A percentile compares a stretch with the other conserved stretches of the same genome.
Evolutionary conservation across 2,888 invertebrate genomes (phyloP).

Genomic region (Chironomus riparius): DNA sequence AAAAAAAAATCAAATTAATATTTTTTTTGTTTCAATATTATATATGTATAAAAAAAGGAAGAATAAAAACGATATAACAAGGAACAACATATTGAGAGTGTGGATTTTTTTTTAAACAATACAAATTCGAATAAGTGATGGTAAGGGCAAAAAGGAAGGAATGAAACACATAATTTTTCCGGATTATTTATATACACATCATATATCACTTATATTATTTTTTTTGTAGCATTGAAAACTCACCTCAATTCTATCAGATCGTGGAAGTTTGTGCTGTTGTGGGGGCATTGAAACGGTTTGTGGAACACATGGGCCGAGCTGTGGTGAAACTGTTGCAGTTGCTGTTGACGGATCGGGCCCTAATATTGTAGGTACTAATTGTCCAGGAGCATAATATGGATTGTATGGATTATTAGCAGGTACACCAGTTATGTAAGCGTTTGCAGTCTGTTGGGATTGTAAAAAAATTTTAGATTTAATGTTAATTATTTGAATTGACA

Average conservation of each 20-base stretch:
- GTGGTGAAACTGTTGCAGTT: slow-evolving; percentile 60
- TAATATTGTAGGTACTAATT: slow-evolving; percentile 82
- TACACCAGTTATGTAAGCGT: slow-evolving; percentile 85
- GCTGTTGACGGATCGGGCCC: slow-evolving; percentile 67
- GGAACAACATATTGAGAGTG: background rate
- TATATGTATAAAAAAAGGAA: background rate
- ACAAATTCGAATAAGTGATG: too few species aligned
- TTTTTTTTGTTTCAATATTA: background rate
- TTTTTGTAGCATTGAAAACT: slow-evolving; percentile 39
- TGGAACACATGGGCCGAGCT: slow-evolving; percentile 62
- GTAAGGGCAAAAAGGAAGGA: background rate
- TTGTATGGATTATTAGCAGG: slow-evolving; percentile 69
- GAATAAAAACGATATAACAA: background rate
- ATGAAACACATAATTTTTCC: background rate
- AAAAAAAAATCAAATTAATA: background rate
- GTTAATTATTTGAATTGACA: too few species aligned
- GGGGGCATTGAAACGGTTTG: slow-evolving; percentile 77
- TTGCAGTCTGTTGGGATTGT: slow-evolving; percentile 61
- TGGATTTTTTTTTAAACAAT: too few species aligned
- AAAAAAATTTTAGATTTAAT: too few species aligned
- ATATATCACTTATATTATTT: background rate
- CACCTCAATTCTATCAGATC: slow-evolving; percentile 95
- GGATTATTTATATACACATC: background rate
- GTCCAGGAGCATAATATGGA: slow-evolving; percentile 80
- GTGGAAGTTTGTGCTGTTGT: slow-evolving; percentile 81